These are phyloP conservation scores for Synodontis membranacea DNA, from an alignment of 2,113 vertebrate species.

Conservation along the genomic window DNA sequence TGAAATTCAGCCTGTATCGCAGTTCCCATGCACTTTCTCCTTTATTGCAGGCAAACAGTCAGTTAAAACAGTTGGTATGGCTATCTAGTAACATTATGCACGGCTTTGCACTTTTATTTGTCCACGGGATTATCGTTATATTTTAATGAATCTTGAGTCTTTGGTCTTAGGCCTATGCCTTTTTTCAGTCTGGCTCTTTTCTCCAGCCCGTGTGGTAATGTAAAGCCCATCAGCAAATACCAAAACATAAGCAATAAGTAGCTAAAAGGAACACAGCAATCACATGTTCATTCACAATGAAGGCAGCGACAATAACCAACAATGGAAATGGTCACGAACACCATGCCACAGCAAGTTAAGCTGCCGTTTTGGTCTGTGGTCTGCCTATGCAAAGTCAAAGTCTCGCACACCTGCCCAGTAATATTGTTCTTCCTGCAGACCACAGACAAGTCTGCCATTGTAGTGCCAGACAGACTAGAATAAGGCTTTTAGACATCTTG, in stretches of 20 bases:
- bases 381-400: constrained; percentile 74
- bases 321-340: constrained; percentile 50
- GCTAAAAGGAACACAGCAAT: constrained; percentile 59
- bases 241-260: constrained; percentile 48
- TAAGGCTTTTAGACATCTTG: constrained; percentile 57
- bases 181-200: constrained; percentile 45
- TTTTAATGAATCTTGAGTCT: constrained; percentile 56
- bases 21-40: constrained; percentile 17
- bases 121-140: constrained; percentile 63
- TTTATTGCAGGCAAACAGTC: constrained; percentile 57
- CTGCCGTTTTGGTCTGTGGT: constrained; percentile 59
- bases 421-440: constrained; percentile 64
- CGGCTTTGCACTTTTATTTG: constrained; percentile 65
- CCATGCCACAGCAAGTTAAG: constrained; percentile 44
- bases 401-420: constrained; percentile 71
- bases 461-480: constrained; percentile 56
- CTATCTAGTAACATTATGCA: constrained; percentile 53
- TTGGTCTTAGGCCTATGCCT: constrained; percentile 56
- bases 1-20: constrained; percentile 48
- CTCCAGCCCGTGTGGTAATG: constrained; percentile 52
- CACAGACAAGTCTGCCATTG: constrained; percentile 73
- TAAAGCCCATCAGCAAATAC: constrained; percentile 71
- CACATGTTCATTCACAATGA: constrained; percentile 59
- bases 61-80: constrained; percentile 63
- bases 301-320: constrained; percentile 63